Evolutionary conservation across 2,797 vertebrate genomes (phyloP).

Genomic region (Pachyuromys duprasi): DNA sequence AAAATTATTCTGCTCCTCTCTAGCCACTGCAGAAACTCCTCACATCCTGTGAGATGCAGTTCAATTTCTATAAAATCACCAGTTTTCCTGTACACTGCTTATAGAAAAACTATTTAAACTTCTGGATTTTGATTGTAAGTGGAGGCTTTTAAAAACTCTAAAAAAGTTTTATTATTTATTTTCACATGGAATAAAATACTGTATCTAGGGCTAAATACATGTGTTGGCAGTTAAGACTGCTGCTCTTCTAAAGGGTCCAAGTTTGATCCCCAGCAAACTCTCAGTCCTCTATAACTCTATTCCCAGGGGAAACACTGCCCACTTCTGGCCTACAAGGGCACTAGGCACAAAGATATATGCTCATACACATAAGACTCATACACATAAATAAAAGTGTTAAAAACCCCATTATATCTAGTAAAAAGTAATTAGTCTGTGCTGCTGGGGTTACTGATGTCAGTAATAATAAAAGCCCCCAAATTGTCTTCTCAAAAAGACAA

Average conservation of each 20-base stretch:
- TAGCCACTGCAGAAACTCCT: neutral
- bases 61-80: neutral
- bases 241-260: neutral
- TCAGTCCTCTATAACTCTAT: neutral
- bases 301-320: neutral
- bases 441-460: neutral
- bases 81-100: neutral
- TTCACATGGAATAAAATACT: neutral
- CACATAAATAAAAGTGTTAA: neutral
- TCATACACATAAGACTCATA: neutral
- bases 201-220: neutral
- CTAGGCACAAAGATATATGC: neutral
- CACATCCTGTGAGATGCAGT: neutral
- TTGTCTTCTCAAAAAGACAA: neutral
- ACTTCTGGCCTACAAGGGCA: neutral
- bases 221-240: neutral
- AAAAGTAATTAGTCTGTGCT: neutral
- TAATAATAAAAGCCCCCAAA: neutral
- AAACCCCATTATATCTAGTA: neutral
- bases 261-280: neutral
- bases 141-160: neutral
- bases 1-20: too few species aligned
- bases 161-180: too few species aligned
- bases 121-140: neutral
- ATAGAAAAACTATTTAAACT: neutral